Evolutionary conservation across 2,888 invertebrate genomes (phyloP), one percentile per base, ranked within the genome.

Genomic region (Tenthredo distinguenda): DNA sequence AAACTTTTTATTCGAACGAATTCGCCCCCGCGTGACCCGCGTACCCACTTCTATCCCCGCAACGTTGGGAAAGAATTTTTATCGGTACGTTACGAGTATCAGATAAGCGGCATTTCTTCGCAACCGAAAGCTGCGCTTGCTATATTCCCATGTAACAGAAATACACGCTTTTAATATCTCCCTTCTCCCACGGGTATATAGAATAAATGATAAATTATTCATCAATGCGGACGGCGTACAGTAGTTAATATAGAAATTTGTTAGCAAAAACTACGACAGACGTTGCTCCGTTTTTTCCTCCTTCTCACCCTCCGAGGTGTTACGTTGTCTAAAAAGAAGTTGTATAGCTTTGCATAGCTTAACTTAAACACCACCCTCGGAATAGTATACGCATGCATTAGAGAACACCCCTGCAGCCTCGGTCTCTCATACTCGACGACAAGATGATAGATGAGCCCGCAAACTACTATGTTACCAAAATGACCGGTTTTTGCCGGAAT

Each of bases 401-500:
- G 71, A 34, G 62, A 85, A 79, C 79, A 18, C 31, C 47, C 79
- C 43, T 62, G 65, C 76, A 50, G 37, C 85, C 50, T 50, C 50
- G 50, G 50, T 50, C 50, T 55, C 55, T 18, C 55, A 55, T 55
- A 18, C 55, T 83, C 85, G 79, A 79, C 7, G 74, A 84, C 85
- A 40, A 87, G 85, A 88, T 90, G 90, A 90, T 90, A 89, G 90
- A 90, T 90, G 90, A 90, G 86, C 84, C 47, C 31, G 31, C 77
- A 89, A 62, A 26, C 62, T 21, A 88, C 87, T 88, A 89, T 88
- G 88, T 85, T 79, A 84, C 79, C 62, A 85, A 86, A 87, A 86
- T 87, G 88, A 86, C 88, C 88, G 86, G 87, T 90, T 90, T 91
- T 91, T 91, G 89, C 88, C 85, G 84, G 90, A 90, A 91, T 91